These are phyloP conservation scores for Probosciger aterrimus DNA, from an alignment of 2,113 vertebrate genomes.

Conservation along the genomic window DNA sequence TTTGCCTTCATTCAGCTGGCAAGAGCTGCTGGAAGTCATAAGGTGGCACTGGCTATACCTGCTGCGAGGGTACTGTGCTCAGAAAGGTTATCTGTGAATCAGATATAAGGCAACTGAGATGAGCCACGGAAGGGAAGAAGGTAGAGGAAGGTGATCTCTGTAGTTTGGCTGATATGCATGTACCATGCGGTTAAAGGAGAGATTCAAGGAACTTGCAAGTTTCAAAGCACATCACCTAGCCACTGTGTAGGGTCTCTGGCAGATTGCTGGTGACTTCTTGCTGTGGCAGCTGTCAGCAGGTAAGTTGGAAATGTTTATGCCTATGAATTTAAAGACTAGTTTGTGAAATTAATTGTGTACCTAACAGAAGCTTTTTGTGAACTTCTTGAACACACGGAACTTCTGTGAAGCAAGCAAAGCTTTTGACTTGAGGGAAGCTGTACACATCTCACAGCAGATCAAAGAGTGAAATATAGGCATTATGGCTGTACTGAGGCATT, in stretches of 20 bases:
- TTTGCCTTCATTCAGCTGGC: not conserved
- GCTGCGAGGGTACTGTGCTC: not conserved
- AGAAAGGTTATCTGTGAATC: not conserved
- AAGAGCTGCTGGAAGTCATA: not conserved
- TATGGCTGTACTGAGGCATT: not conserved
- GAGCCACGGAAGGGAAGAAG: not conserved
- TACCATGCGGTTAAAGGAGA: not conserved
- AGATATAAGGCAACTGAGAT: not conserved
- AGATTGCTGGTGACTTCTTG: not conserved
- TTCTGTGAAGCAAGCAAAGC: not conserved
- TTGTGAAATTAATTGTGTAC: not conserved
- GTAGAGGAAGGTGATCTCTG: not conserved
- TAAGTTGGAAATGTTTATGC: not conserved
- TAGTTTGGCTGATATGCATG: not conserved
- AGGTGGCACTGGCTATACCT: not conserved
- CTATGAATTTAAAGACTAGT: not conserved
- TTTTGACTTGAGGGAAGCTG: conserved; percentile 17
- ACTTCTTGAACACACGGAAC: not conserved
- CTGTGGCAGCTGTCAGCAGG: not conserved
- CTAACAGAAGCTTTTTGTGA: not conserved
- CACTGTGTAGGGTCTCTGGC: not conserved
- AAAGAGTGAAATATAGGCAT: not conserved
- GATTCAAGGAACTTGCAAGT: not conserved
- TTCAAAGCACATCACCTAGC: not conserved
- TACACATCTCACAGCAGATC: not conserved